A percentile compares a stretch with the other conserved stretches of the same genome.
These are phyloP conservation scores for Acronicta alni DNA, from an alignment of 2,888 invertebrate genomes.

Conservation along the genomic window DNA sequence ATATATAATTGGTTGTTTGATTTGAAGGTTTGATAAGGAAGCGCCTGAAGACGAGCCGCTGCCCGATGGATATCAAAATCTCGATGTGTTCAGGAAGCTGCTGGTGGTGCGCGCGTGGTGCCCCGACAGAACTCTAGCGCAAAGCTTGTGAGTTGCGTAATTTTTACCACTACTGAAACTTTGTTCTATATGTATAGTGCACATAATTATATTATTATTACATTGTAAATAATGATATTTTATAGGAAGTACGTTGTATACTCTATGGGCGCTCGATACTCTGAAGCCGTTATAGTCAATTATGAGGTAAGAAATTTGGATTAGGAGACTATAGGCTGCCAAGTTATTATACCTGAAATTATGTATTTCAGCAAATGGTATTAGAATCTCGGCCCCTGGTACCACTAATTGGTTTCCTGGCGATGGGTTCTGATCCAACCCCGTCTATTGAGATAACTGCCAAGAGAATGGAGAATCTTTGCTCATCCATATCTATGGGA, in stretches of 20 bases:
- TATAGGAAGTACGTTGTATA: conserved; percentile 92
- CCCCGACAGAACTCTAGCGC: conserved; percentile 94
- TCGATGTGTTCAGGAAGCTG: conserved; percentile 94
- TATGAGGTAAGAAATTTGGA: conserved; percentile 87
- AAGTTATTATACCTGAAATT: background rate
- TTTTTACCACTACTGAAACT: background rate
- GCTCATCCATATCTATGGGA: conserved; percentile 95
- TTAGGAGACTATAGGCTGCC: background rate
- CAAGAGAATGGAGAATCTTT: conserved; percentile 92
- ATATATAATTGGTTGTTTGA: background rate
- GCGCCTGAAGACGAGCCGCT: conserved; percentile 95
- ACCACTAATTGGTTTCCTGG: conserved; percentile 95
- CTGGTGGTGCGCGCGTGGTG: conserved; percentile 95
- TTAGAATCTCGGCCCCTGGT: conserved; percentile 92
- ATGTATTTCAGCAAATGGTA: conserved; percentile 86
- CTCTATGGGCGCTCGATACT: conserved; percentile 93
- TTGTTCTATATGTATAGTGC: background rate
- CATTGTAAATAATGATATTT: conserved; percentile 8
- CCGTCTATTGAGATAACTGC: conserved; percentile 94
- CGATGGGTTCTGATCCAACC: conserved; percentile 97
- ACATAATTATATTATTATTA: background rate
- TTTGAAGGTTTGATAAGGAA: conserved; percentile 93
- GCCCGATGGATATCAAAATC: conserved; percentile 93
- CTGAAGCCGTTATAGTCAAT: conserved; percentile 94
- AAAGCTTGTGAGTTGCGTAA: conserved; percentile 89